These are phyloP conservation scores for Leucophora obtusa DNA, from an alignment of 2,888 invertebrate genomes.

Conservation along the genomic window DNA sequence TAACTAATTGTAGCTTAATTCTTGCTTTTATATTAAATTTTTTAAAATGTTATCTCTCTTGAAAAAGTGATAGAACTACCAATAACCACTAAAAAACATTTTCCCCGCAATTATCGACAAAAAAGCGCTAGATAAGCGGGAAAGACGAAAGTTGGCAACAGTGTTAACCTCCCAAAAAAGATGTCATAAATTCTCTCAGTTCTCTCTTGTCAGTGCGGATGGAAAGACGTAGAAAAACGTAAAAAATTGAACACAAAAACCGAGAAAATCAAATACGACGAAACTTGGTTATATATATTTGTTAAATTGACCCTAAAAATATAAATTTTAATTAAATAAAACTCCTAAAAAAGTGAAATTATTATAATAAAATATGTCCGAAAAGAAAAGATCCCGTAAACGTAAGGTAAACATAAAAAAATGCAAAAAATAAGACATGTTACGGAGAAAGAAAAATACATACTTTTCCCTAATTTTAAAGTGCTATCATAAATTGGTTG, in stretches of 20 bases:
- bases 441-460: slow-evolving; percentile 25
- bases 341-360: slow-evolving; percentile 50
- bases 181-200: slow-evolving; percentile 23
- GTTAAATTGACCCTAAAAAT: slow-evolving; percentile 17
- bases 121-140: no score
- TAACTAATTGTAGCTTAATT: no score
- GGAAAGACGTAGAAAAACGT: slow-evolving; percentile 26
- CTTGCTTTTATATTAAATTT: no score
- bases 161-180: no score
- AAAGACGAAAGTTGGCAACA: no score
- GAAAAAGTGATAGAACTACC: no score
- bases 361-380: slow-evolving; percentile 72
- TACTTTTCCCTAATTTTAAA: slow-evolving; percentile 34
- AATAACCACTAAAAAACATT: no score
- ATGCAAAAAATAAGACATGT: slow-evolving; percentile 22
- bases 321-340: slow-evolving; percentile 28
- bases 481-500: slow-evolving; percentile 15
- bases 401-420: slow-evolving; percentile 71
- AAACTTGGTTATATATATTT: slow-evolving; percentile 35
- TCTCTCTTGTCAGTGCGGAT: slow-evolving; percentile 16
- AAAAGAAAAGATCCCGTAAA: slow-evolving; percentile 77
- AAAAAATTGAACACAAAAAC: slow-evolving; percentile 2
- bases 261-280: slow-evolving; percentile 37
- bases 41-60: no score
- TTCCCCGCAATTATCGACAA: no score